These are phyloP conservation scores for Chaetogeoica ovagalla DNA, from an alignment of 2,888 invertebrate species.

Conservation along the genomic window DNA sequence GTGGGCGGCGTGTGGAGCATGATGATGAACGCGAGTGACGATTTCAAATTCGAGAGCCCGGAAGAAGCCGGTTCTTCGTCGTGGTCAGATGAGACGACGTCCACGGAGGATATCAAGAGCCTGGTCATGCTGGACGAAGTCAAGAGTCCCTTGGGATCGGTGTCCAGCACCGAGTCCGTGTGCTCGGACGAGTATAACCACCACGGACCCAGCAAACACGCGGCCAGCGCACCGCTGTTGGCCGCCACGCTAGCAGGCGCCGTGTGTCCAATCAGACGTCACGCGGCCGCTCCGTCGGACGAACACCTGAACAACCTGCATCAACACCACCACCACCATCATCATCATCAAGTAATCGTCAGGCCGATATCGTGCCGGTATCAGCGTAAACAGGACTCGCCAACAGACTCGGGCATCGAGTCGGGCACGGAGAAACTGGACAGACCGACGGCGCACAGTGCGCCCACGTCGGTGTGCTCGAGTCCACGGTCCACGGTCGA, in stretches of 20 bases:
- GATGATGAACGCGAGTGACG: conserved; percentile 66
- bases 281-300: conserved; percentile 70
- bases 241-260: conserved; percentile 73
- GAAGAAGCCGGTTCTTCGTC: conserved; percentile 63
- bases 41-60: conserved; percentile 66
- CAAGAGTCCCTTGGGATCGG: conserved; percentile 83
- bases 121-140: conserved; percentile 75
- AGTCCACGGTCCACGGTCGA: conserved; percentile 79
- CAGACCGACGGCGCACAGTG: conserved; percentile 68
- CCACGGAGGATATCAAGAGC: conserved; percentile 76
- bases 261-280: conserved; percentile 74
- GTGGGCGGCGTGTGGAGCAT: conserved; percentile 50
- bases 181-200: conserved; percentile 68
- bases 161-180: conserved; percentile 84
- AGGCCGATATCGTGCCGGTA: conserved; percentile 44
- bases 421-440: conserved; percentile 88
- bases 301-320: conserved; percentile 63
- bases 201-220: conserved; percentile 59
- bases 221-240: conserved; percentile 73
- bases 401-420: conserved; percentile 91
- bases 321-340: too few species aligned
- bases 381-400: conserved; percentile 79
- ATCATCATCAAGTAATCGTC: conserved; percentile 57
- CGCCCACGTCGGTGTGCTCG: conserved; percentile 78
- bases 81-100: conserved; percentile 71